Evolutionary conservation across 92 coral and sea anemone genomes (phyloP).

Genomic region (Bergia puertoricense): DNA sequence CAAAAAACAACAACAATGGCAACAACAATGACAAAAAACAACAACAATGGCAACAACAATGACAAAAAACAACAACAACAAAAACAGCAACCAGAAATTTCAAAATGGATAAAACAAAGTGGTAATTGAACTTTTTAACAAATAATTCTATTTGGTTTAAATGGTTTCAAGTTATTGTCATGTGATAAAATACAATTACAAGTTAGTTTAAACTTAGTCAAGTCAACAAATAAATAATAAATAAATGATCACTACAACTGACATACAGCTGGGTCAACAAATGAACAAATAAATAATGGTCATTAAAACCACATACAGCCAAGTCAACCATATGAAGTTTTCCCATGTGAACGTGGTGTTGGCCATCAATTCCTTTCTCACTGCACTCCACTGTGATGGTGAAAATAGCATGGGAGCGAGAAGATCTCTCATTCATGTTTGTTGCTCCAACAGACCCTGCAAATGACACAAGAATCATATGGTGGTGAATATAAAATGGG

Average conservation of each 20-base stretch:
- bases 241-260: background rate
- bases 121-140: too few species aligned
- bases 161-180: background rate
- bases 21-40: too few species aligned
- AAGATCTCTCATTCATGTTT: slow-evolving; percentile 98
- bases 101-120: too few species aligned
- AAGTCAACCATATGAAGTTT: slow-evolving; percentile 97
- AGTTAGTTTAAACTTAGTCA: too few species aligned
- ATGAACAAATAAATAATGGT: background rate
- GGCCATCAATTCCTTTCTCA: slow-evolving; percentile 97
- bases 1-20: too few species aligned
- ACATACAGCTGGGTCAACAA: slow-evolving; percentile 73
- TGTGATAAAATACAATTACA: too few species aligned
- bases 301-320: slow-evolving; percentile 73
- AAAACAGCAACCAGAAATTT: too few species aligned
- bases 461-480: background rate
- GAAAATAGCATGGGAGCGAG: slow-evolving; percentile 97
- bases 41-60: too few species aligned
- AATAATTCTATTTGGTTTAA: background rate
- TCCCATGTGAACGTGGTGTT: slow-evolving; percentile 98
- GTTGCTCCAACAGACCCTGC: slow-evolving; percentile 98
- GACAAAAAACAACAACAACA: too few species aligned
- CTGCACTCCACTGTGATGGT: slow-evolving; percentile 96
- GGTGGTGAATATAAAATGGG: slow-evolving; percentile 66
- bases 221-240: background rate